A percentile compares a stretch with the other conserved stretches of the same genome.
Evolutionary conservation across 2,113 vertebrate species (phyloP).

Genomic region (Planiliza haematocheilus): DNA sequence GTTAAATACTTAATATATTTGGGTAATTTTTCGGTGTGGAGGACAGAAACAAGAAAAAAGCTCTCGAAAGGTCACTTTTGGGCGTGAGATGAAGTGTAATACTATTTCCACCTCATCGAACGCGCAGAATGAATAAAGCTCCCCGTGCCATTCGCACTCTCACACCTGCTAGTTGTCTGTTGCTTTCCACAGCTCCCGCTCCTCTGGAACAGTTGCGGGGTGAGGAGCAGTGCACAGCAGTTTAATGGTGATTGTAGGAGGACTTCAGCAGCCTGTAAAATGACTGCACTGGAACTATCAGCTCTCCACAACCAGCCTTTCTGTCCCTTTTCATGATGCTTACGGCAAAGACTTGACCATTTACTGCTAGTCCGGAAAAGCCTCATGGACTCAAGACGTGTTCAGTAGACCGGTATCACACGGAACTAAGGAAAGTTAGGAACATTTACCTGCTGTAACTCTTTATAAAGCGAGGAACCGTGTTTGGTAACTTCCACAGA

Average conservation of each 20-base stretch:
- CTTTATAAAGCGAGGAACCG: too few species aligned
- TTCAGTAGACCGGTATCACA: neutral
- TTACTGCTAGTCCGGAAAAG: conserved; percentile 45
- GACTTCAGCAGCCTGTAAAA: conserved; percentile 34
- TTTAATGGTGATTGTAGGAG: conserved; percentile 58
- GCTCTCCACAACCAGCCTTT: neutral
- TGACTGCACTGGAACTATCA: conserved; percentile 18
- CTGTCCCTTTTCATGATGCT: conserved; percentile 8
- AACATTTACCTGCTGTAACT: too few species aligned
- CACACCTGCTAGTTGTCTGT: conserved; percentile 27
- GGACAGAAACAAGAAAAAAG: too few species aligned
- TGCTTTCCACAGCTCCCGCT: conserved; percentile 13
- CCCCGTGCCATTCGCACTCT: conserved; percentile 32
- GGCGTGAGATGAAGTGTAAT: conserved; percentile 38
- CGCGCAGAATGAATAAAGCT: conserved; percentile 29
- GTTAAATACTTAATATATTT: conserved; percentile 5
- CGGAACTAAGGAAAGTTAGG: too few species aligned
- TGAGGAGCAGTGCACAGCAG: conserved; percentile 13
- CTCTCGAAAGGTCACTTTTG: conserved; percentile 24
- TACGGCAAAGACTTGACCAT: conserved; percentile 32
- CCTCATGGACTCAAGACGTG: conserved; percentile 10
- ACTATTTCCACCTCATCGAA: conserved; percentile 52
- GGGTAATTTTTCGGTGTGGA: neutral
- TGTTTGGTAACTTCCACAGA: too few species aligned
- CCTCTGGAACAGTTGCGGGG: conserved; percentile 13